A percentile compares a stretch with the other conserved stretches of the same genome.
Conservation (phyloP, 2,797 vertebrate genomes). For the Furcifer pardalis region DNA sequence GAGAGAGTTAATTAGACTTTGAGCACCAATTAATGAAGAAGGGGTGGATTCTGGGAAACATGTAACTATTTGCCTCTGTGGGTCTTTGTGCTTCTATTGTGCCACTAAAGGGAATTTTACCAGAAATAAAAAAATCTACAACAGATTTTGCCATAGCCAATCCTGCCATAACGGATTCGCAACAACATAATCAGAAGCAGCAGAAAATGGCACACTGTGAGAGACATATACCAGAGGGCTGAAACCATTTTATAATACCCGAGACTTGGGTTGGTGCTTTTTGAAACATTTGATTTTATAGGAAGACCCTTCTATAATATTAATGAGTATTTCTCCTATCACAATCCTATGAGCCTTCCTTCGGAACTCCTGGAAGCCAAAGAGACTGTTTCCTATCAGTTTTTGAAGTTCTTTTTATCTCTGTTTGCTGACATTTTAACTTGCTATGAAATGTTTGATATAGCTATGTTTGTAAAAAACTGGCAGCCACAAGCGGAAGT, state of each 20-base stretch:
- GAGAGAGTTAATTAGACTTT: no score
- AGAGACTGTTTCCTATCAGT: conserved; percentile 47
- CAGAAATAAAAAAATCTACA: no score
- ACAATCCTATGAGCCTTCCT: conserved; percentile 39
- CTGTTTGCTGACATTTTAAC: conserved; percentile 37
- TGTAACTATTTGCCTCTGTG: no score
- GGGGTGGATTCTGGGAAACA: no score
- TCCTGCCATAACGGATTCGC: no score
- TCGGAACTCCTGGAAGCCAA: conserved; percentile 53
- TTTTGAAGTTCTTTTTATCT: conserved; percentile 51
- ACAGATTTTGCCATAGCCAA: background rate
- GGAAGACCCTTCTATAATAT: conserved; percentile 11
- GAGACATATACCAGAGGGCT: background rate
- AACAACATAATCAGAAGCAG: background rate
- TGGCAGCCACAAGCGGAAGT: conserved; percentile 33
- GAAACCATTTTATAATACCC: conserved; percentile 4
- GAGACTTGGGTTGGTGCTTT: conserved; percentile 3
- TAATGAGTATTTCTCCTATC: background rate
- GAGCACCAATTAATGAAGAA: no score
- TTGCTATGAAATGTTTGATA: conserved; percentile 41
- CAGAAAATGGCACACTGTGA: background rate
- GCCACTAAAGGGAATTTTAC: no score
- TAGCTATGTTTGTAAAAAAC: conserved; percentile 40
- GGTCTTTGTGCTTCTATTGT: no score
- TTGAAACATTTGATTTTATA: conserved; percentile 3